Conservation (phyloP, 2,888 invertebrate genomes). For the Xanthia icteritia region DNA sequence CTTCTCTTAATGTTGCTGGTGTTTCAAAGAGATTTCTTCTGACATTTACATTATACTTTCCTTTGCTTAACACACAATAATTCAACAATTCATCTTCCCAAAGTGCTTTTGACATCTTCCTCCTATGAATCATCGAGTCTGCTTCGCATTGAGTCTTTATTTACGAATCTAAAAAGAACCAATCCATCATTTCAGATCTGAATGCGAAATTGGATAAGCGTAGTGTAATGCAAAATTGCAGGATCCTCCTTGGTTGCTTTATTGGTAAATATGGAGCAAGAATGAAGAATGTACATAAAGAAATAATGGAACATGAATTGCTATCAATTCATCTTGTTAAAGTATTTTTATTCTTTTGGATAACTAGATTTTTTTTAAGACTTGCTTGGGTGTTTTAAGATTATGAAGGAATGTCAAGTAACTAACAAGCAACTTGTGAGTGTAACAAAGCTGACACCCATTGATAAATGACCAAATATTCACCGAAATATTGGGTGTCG, state of each 20-base stretch:
- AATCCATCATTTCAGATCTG: slow-evolving; percentile 53
- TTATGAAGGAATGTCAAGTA: neutral
- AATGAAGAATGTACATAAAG: slow-evolving; percentile 29
- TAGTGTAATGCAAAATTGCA: slow-evolving; percentile 46
- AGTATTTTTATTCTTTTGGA: neutral
- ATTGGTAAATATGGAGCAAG: slow-evolving; percentile 35
- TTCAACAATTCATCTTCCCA: neutral
- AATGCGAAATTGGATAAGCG: slow-evolving; percentile 61
- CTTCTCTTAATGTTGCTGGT: neutral
- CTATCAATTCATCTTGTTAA: slow-evolving; percentile 35
- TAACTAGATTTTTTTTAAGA: neutral
- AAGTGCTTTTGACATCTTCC: slow-evolving; percentile 3
- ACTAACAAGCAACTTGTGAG: neutral
- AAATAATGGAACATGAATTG: slow-evolving; percentile 49
- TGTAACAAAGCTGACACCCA: neutral
- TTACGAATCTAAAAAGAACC: slow-evolving; percentile 16
- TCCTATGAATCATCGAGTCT: neutral
- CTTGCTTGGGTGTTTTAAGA: neutral
- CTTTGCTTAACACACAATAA: neutral
- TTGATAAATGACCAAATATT: slow-evolving; percentile 8
- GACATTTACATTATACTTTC: neutral
- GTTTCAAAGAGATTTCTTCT: neutral
- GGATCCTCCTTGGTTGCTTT: slow-evolving; percentile 39
- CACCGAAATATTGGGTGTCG: neutral
- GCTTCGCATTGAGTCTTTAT: slow-evolving; percentile 24